phyloP scores from a whole-genome alignment of 2,888 invertebrate genomes.

The Pollenia amentaria region DNA sequence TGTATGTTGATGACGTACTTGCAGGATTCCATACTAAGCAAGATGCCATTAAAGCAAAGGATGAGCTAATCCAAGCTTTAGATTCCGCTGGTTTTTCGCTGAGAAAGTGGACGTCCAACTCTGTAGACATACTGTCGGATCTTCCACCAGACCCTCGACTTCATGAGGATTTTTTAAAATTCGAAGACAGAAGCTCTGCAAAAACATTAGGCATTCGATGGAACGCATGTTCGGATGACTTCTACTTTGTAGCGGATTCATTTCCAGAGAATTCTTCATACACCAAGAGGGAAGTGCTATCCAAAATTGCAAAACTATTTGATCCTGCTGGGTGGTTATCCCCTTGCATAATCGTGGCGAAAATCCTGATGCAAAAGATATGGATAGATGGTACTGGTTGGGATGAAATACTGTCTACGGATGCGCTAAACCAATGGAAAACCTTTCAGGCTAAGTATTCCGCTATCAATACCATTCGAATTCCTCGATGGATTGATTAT shows the following conservation, averaged over 20 bases:
- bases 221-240: slow-evolving; percentile 4
- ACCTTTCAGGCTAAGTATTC: background rate
- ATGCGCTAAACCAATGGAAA: background rate
- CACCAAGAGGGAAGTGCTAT: too few relatives aligned
- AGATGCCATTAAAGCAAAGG: slow-evolving; percentile 13
- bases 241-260: too few relatives aligned
- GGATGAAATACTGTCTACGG: too few relatives aligned
- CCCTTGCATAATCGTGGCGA: background rate
- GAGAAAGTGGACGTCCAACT: slow-evolving; percentile 49
- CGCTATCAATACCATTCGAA: background rate
- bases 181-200: too few relatives aligned
- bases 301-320: too few relatives aligned
- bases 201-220: background rate
- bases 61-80: slow-evolving; percentile 32
- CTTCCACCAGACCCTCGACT: slow-evolving; percentile 25
- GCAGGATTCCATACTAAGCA: slow-evolving; percentile 51
- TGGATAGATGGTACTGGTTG: too few relatives aligned
- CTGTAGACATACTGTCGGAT: slow-evolving; percentile 20
- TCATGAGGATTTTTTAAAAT: too few relatives aligned
- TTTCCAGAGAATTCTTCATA: too few relatives aligned
- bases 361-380: slow-evolving; percentile 2
- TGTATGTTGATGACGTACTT: slow-evolving; percentile 69
- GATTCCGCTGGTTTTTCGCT: slow-evolving; percentile 42
- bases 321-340: too few relatives aligned
- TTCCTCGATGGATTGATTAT: background rate